Conservation (phyloP, 2,797 vertebrate species). For the Threskiornis aethiopicus region DNA sequence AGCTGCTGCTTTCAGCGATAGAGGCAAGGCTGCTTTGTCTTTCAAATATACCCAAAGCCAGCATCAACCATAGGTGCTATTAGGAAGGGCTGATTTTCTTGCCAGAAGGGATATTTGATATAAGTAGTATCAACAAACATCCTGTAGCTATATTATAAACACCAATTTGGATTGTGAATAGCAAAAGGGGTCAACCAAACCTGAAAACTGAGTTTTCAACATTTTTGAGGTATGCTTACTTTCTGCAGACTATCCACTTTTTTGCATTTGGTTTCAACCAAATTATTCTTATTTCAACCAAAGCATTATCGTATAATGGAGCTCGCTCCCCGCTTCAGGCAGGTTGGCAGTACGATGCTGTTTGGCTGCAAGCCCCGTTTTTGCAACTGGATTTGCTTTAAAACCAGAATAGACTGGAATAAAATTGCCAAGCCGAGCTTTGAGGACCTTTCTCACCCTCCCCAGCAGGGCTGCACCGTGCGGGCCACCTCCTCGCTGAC, state of each 20-base stretch:
- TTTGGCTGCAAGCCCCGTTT: rapidly evolving
- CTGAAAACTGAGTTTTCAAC: not conserved
- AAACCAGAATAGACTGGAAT: not conserved
- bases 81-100: not conserved
- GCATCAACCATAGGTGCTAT: not conserved
- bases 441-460: not conserved
- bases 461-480: not conserved
- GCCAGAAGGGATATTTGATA: not conserved
- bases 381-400: not conserved
- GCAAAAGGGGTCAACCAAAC: not conserved
- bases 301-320: rapidly evolving
- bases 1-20: not conserved
- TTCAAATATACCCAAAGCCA: not conserved
- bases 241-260: not conserved
- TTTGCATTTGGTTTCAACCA: not conserved
- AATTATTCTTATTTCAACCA: not conserved
- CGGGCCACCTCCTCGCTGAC: not conserved
- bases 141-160: not conserved
- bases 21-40: not conserved
- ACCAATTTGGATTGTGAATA: not conserved
- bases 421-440: not conserved
- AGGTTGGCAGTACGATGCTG: not conserved
- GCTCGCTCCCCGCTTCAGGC: not conserved
- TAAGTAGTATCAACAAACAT: not conserved
- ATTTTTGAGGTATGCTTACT: not conserved